phyloP scores from a whole-genome alignment of 2,113 vertebrate species.

The Mustela lutreola region DNA sequence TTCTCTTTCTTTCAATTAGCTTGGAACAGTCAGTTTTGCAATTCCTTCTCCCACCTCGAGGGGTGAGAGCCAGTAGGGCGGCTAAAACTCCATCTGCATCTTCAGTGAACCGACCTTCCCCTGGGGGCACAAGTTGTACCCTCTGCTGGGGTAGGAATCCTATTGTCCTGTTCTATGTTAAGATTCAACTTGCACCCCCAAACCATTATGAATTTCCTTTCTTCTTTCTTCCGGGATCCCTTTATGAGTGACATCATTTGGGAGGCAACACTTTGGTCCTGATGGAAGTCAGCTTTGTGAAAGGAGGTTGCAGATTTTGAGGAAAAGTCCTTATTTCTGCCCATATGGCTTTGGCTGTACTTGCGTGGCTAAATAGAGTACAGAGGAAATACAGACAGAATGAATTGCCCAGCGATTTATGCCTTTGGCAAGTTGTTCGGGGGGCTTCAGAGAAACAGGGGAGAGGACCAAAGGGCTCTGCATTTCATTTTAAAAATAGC shows the following conservation, averaged over 20 bases:
- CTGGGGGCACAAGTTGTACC: background rate
- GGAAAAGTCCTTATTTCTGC: constrained; percentile 4
- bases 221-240: background rate
- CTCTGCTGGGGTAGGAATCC: background rate
- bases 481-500: constrained; percentile 75
- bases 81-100: background rate
- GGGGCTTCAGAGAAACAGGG: constrained; percentile 36
- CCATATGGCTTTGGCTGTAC: background rate
- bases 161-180: background rate
- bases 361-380: constrained; percentile 17
- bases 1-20: constrained; percentile 34
- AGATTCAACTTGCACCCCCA: background rate
- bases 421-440: constrained; percentile 66
- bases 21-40: background rate
- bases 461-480: constrained; percentile 5
- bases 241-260: background rate
- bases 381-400: constrained; percentile 42
- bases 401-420: constrained; percentile 21
- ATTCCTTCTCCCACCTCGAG: background rate
- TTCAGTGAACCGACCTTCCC: background rate
- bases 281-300: background rate
- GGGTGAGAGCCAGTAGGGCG: background rate
- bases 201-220: background rate
- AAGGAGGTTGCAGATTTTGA: constrained; percentile 47
- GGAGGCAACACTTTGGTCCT: background rate